Evolutionary conservation across 53 echinoderm and acorn worm species (phyloP).

Genomic region (Henricia sp.): DNA sequence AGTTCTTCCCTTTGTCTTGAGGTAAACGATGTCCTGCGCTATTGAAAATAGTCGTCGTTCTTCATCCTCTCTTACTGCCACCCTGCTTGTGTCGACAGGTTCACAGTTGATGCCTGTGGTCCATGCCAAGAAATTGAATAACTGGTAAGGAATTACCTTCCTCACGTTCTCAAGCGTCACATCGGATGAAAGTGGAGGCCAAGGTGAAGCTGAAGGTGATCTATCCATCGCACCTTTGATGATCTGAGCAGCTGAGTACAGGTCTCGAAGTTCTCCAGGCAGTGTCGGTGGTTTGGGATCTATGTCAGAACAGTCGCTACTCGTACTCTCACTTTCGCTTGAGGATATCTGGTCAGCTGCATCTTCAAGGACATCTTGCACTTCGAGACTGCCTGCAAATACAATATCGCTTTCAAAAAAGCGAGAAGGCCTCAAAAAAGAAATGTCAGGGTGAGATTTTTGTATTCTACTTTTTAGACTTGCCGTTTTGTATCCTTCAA

Average conservation of each 20-base stretch:
- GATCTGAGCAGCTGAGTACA: neutral
- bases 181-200: constrained; percentile 35
- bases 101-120: constrained; percentile 32
- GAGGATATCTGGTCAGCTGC: neutral
- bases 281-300: neutral
- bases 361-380: constrained; percentile 3
- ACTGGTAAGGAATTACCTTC: neutral
- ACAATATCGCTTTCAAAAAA: constrained; percentile 48
- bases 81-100: neutral
- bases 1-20: neutral
- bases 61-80: constrained; percentile 20
- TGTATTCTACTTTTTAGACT: constrained; percentile 2
- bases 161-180: neutral
- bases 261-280: neutral
- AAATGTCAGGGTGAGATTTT: constrained; percentile 21
- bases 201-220: neutral
- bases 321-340: neutral
- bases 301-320: neutral
- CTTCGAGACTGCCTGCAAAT: constrained; percentile 28
- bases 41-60: constrained; percentile 41
- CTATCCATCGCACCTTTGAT: neutral
- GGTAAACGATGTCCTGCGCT: constrained; percentile 62
- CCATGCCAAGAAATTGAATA: constrained; percentile 61
- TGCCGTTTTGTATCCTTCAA: constrained; percentile 3
- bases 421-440: constrained; percentile 36